These are phyloP conservation scores for Eristalis tenax DNA, from an alignment of 2,888 invertebrate genomes.

Conservation along the genomic window DNA sequence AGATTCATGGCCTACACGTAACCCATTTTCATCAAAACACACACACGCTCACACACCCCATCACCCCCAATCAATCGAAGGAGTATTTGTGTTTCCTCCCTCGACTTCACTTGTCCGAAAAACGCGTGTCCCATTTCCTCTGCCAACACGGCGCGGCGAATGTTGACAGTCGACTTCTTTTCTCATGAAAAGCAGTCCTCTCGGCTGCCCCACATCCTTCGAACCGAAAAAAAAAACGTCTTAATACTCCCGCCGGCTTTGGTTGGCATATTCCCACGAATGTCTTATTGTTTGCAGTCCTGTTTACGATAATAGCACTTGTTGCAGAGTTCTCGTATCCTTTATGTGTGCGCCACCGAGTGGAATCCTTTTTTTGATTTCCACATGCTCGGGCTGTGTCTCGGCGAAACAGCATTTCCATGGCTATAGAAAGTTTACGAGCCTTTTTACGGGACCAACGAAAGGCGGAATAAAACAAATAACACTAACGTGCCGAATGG, in stretches of 20 bases:
- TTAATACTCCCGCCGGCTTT: conserved; percentile 10
- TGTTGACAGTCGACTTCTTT: not conserved
- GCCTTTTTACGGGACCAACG: conserved; percentile 31
- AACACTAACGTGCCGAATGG: conserved; percentile 33
- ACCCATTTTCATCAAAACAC: not conserved
- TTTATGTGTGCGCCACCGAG: not conserved
- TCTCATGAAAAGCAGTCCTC: not conserved
- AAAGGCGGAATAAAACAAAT: conserved; percentile 30
- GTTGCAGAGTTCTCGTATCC: conserved; percentile 10
- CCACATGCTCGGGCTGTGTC: not conserved
- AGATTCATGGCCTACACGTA: not conserved
- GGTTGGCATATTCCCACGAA: conserved; percentile 4
- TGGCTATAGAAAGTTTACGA: conserved; percentile 29
- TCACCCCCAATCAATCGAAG: not conserved
- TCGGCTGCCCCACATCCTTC: not conserved
- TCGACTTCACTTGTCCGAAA: not conserved
- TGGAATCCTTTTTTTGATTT: conserved; percentile 2
- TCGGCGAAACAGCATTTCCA: not conserved
- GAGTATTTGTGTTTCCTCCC: not conserved
- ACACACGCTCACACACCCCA: not conserved
- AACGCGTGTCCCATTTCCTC: not conserved
- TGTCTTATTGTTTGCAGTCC: conserved; percentile 22
- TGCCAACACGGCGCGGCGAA: not conserved
- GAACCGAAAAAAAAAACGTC: not conserved
- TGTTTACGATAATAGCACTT: conserved; percentile 31